Conservation (phyloP, 2,113 vertebrate genomes). For the Mormyrus iriodes region DNA sequence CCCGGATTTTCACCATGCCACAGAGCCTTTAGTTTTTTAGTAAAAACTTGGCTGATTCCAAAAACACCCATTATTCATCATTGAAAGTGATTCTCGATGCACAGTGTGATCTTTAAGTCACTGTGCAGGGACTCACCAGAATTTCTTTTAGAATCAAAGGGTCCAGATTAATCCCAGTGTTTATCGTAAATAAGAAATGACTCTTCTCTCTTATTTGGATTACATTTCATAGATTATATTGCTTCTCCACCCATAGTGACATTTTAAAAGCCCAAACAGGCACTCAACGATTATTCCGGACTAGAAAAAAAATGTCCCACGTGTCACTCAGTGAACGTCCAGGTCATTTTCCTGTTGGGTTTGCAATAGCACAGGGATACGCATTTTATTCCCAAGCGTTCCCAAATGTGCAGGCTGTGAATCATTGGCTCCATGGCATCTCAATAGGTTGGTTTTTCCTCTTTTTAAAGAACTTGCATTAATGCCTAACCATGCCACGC, state of each 20-base stretch:
- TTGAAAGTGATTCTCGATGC: background rate
- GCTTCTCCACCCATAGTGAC: background rate
- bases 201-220: background rate
- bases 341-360: background rate
- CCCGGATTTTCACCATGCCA: background rate
- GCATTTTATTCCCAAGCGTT: background rate
- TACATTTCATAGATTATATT: conserved; percentile 14
- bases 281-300: background rate
- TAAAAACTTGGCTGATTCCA: background rate
- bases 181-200: conserved; percentile 12
- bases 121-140: background rate
- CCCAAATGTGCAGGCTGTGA: background rate
- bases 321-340: background rate
- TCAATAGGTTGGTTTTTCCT: background rate
- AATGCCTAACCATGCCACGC: background rate
- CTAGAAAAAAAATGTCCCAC: background rate
- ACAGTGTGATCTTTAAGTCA: background rate
- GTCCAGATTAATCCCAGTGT: background rate
- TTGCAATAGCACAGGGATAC: background rate
- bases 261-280: conserved; percentile 10
- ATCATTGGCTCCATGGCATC: background rate
- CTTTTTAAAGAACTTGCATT: background rate
- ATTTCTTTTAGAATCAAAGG: background rate
- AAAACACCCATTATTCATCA: background rate
- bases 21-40: background rate